Evolutionary conservation across 92 coral and sea anemone genomes (phyloP).

Genomic region (Palythoa grandiflora): DNA sequence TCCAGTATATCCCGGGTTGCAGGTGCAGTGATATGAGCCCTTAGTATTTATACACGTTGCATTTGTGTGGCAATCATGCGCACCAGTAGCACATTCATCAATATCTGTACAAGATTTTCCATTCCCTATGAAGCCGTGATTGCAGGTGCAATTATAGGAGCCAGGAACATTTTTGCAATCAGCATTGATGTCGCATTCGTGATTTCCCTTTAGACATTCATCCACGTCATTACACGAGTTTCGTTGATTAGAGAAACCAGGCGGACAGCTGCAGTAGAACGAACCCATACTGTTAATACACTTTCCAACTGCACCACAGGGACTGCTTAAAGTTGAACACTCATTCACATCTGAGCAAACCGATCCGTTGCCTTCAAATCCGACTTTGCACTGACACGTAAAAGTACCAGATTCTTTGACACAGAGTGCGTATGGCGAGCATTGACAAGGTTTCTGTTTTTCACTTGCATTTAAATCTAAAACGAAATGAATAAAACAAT

Average conservation of each 20-base stretch:
- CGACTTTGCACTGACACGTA: neutral
- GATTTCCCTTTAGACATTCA: neutral
- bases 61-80: neutral
- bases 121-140: constrained; percentile 45
- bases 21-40: constrained; percentile 37
- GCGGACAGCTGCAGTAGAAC: neutral
- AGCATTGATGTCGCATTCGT: neutral
- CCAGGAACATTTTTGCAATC: constrained; percentile 5
- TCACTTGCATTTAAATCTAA: neutral
- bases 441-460: neutral
- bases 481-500: neutral
- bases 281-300: neutral
- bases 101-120: constrained; percentile 41
- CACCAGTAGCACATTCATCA: constrained; percentile 34
- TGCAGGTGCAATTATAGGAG: constrained; percentile 31
- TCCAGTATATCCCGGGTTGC: neutral
- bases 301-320: neutral
- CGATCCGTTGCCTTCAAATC: constrained; percentile 6
- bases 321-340: neutral
- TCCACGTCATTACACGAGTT: neutral
- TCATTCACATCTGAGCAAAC: neutral
- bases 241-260: neutral
- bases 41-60: constrained; percentile 32
- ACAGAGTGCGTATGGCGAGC: neutral
- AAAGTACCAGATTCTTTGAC: neutral